Evolutionary conservation across 2,888 invertebrate genomes (phyloP), one percentile per base, ranked within the genome.

Genomic region (Apeira syringaria): DNA sequence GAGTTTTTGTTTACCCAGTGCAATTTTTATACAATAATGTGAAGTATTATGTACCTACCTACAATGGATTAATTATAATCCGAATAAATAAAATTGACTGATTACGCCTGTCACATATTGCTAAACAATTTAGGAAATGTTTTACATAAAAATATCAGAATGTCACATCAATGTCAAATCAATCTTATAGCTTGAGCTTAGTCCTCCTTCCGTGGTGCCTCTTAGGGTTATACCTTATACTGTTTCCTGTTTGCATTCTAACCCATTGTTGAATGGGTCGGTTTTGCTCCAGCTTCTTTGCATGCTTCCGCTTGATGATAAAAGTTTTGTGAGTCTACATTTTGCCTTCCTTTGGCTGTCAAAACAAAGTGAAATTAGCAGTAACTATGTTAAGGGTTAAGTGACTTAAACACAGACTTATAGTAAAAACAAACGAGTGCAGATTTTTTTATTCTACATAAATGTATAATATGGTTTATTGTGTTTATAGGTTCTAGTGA

Each of bases 231-330:
- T 98, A 98, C 65, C 99, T 94, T 68, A 99, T 99, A 33, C 97
- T 98, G 77, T 99, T 99, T 70, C 99, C 99, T 61, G 99, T 99
- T 75, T 98, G 95, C 96, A 99, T 98, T 83, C 99, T 94, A 56
- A 99, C 98, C 99, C 99, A 99, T 92, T 99, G 99, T 9, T 99
- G 99, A 76, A 99, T 98, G 9, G 99, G 99, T 68, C 99, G 92
- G 89, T 99, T 99, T 91, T 99, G 99, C 88, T 99, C 99, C 67
- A 98, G 92, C 91, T 99, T 99, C 85, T 98, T 99, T 18, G 99
- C 99, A 78, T 99, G 94, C 91, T 98, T 98, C 70, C 96, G 96
- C 94, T 99, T 99, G 74, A 99, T 98, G 80, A 96, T 95, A 83
- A 99, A 98, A 53, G 98, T 98, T 89, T 99, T 99, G 91, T 99